phyloP scores from a whole-genome alignment of 2,888 invertebrate species.

The Lapara coniferarum region DNA sequence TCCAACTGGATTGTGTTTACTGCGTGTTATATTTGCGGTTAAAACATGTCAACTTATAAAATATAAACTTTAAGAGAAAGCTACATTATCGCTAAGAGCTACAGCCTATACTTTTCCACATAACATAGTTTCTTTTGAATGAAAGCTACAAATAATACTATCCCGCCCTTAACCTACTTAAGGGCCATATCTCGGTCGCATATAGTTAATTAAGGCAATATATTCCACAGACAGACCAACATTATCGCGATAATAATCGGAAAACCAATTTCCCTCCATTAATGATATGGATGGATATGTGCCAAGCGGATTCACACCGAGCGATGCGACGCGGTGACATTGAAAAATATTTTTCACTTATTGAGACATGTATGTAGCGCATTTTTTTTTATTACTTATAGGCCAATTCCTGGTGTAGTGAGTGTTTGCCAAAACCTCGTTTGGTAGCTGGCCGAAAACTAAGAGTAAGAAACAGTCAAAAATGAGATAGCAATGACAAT shows the following conservation, averaged over 20 bases:
- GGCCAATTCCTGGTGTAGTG: too few species aligned
- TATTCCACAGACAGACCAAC: not conserved
- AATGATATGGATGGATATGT: slow-evolving; percentile 14
- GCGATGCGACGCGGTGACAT: not conserved
- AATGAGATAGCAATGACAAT: too few species aligned
- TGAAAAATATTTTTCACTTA: not conserved
- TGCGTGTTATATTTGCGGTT: too few species aligned
- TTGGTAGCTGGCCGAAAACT: too few species aligned
- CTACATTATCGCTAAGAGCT: too few species aligned
- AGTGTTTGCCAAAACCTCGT: too few species aligned
- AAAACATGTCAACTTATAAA: too few species aligned
- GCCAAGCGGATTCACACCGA: slow-evolving; percentile 17
- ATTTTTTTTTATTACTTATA: too few species aligned
- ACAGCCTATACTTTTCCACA: too few species aligned
- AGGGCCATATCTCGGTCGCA: not conserved
- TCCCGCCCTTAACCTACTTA: not conserved
- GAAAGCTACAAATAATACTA: not conserved
- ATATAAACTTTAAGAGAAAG: too few species aligned
- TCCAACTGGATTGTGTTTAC: too few species aligned
- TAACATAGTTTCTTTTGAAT: not conserved
- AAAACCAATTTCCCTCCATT: slow-evolving; percentile 8
- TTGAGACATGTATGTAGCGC: not conserved
- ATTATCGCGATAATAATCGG: slow-evolving; percentile 4
- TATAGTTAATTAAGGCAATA: not conserved
- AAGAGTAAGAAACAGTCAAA: too few species aligned